A percentile compares a stretch with the other conserved stretches of the same genome.
These are phyloP conservation scores for Oscheius myriophilus DNA, from an alignment of 2,888 invertebrate genomes.

Conservation along the genomic window DNA sequence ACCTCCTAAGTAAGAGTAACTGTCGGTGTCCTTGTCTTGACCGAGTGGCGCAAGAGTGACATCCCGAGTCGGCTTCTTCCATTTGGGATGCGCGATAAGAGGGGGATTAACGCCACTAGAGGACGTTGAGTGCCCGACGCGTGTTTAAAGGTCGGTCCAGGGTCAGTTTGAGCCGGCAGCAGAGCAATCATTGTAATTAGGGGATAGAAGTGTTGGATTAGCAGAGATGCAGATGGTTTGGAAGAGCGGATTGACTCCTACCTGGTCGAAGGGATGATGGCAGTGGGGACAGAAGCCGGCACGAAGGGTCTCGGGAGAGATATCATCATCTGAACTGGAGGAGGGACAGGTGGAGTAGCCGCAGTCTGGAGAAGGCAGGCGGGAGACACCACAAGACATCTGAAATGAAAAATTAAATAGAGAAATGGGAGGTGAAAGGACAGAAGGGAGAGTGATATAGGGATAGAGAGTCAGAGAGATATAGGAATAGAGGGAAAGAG, in stretches of 20 bases:
- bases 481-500: background rate
- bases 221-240: background rate
- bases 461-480: background rate
- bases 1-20: too few relatives aligned
- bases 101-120: constrained; percentile 20
- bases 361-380: constrained; percentile 6
- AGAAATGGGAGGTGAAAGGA: too few relatives aligned
- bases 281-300: constrained; percentile 44
- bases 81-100: constrained; percentile 23
- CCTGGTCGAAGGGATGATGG: constrained; percentile 42
- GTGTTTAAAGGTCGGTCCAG: constrained; percentile 29
- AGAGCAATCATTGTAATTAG: background rate
- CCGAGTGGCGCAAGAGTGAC: too few relatives aligned
- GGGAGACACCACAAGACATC: background rate
- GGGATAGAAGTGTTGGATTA: too few relatives aligned
- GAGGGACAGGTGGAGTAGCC: background rate
- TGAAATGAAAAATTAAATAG: constrained; percentile 5
- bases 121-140: constrained; percentile 18
- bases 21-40: too few relatives aligned
- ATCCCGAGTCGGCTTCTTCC: background rate
- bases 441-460: background rate
- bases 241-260: constrained; percentile 7
- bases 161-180: constrained; percentile 5
- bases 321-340: constrained; percentile 18
- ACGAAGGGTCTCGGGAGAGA: background rate